Evolutionary conservation across 2,888 invertebrate genomes (phyloP).

Genomic region (Nymphalis urticae): DNA sequence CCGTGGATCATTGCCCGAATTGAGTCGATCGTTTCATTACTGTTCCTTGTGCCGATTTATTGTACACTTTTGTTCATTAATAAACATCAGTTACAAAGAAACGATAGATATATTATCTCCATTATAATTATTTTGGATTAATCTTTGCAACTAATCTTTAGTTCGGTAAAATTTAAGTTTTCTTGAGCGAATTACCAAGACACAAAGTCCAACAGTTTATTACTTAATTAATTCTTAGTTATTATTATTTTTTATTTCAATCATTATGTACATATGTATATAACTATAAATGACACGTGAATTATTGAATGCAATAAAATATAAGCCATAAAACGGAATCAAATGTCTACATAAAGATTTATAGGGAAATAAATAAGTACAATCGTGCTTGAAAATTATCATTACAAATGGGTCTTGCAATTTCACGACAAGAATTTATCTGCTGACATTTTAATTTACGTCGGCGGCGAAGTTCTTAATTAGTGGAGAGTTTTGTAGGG

Average conservation of each 20-base stretch:
- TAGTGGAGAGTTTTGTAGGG: constrained; percentile 48
- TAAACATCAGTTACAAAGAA: constrained; percentile 41
- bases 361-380: constrained; percentile 34
- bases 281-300: background rate
- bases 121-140: constrained; percentile 18
- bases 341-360: constrained; percentile 27
- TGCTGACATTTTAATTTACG: constrained; percentile 58
- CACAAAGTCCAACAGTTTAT: no score
- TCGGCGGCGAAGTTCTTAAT: constrained; percentile 66
- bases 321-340: constrained; percentile 15
- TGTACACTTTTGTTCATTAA: constrained; percentile 36
- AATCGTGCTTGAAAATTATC: constrained; percentile 36
- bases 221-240: background rate
- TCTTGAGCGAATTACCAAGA: background rate
- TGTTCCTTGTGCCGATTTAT: constrained; percentile 56
- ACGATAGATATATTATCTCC: constrained; percentile 15
- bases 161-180: background rate
- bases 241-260: background rate
- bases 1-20: background rate
- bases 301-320: background rate
- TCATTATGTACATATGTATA: background rate
- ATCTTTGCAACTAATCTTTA: constrained; percentile 20
- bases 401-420: constrained; percentile 48
- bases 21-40: constrained; percentile 56
- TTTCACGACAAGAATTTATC: constrained; percentile 52